Conservation (phyloP, 2,888 invertebrate genomes). For the Teleiodes luculella region DNA sequence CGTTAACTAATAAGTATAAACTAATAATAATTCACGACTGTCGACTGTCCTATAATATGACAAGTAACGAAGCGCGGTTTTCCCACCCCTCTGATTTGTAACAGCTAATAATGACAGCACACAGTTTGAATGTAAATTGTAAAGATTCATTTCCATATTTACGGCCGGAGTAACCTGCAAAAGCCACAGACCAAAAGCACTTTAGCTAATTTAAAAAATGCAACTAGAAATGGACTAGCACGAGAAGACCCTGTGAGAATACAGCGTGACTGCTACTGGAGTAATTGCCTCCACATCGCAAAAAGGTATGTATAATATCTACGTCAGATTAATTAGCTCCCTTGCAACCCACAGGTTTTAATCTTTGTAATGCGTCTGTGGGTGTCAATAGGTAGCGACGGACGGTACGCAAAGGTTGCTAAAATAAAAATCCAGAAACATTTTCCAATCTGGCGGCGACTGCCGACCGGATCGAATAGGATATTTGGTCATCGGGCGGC, state of each 20-base stretch:
- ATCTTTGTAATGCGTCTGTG: slow-evolving; percentile 48
- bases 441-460: slow-evolving; percentile 47
- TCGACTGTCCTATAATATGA: no score
- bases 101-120: slow-evolving; percentile 28
- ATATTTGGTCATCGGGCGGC: slow-evolving; percentile 51
- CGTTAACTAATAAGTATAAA: no score
- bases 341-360: slow-evolving; percentile 50
- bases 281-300: slow-evolving; percentile 55
- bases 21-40: no score
- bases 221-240: slow-evolving; percentile 27
- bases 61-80: no score
- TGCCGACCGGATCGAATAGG: slow-evolving; percentile 34
- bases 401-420: slow-evolving; percentile 17
- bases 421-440: slow-evolving; percentile 27
- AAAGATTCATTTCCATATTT: slow-evolving; percentile 23
- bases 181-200: slow-evolving; percentile 25
- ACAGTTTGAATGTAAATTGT: not conserved
- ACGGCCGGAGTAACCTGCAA: not conserved
- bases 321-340: slow-evolving; percentile 59
- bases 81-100: no score
- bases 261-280: slow-evolving; percentile 45
- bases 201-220: slow-evolving; percentile 34
- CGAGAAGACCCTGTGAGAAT: slow-evolving; percentile 42
- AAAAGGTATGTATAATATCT: slow-evolving; percentile 38
- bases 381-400: not conserved